Base-by-base conservation (phyloP, 2,888 invertebrate species). In the Agapostemon virescens region DNA sequence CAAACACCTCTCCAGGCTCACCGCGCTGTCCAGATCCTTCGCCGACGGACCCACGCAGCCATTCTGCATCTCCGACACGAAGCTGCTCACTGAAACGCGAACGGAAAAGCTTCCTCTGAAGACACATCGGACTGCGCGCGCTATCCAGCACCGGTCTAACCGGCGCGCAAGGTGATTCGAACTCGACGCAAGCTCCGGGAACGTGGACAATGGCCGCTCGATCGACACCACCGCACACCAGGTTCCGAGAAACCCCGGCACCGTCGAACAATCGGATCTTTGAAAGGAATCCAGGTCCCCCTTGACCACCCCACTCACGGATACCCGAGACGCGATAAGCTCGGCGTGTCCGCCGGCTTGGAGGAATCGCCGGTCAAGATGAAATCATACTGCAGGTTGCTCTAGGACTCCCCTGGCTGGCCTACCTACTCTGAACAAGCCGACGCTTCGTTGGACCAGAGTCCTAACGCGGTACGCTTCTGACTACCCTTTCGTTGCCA, bases 31-130 rank as follows among this genome's bases (percentile, higher is more conserved):
- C 49, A 90, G 69, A 4, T 90, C 89, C 85, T 92, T 92, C 2
- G 89, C 73, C 17, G 84, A 77, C 5, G 82, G 69, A 30, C 86
- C 85, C 89, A 91, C 88, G 81, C 91, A 91, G 23, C 84, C 85
- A 73, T 86, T 89, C 58, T 89, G 85, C 74, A 91, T 86, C 15
- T 92, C 92, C 26, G 91, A 85, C 11, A 89, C 89, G 77, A 91
- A 92, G 64, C 83, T 89, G 81, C 88, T 89, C 73, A 90, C 92
- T 92, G 88, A 5, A 90, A 88, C 9, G 66, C 55, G n/a, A 20
- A 13, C 33, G 30, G 20, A 33, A 61, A 61, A 30, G 33, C 20
- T 7, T 61, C 58, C 20, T 15, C 30, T 30, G 17, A 30, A n/a
- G n/a, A 17, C 15, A 30, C 30, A 55, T 15, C 26, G 2, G 26